These are phyloP conservation scores for Fragum sueziense DNA, from an alignment of 2,888 invertebrate species.

Conservation along the genomic window DNA sequence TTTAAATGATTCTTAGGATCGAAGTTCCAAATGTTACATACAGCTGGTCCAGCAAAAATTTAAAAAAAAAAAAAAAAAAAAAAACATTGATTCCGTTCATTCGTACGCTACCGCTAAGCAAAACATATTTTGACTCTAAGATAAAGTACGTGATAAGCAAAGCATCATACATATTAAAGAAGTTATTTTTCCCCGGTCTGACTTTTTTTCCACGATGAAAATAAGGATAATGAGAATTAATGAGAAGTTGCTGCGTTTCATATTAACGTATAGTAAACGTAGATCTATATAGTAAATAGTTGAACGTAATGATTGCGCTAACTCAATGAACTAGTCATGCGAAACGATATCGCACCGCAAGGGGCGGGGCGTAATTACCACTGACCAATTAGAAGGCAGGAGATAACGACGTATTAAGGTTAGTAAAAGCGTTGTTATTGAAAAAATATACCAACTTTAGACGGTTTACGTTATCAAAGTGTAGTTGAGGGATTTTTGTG, in stretches of 20 bases:
- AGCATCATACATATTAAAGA: no score
- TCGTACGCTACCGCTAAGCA: no score
- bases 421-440: slow-evolving; percentile 15
- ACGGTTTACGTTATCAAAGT: not conserved
- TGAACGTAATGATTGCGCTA: not conserved
- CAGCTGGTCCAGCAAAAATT: no score
- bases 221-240: not conserved
- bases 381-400: slow-evolving; percentile 1
- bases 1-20: no score
- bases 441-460: slow-evolving; percentile 9
- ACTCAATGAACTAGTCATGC: slow-evolving; percentile 24
- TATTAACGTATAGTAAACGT: not conserved
- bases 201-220: no score
- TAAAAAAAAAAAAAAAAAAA: no score
- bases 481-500: slow-evolving; percentile 6
- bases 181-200: no score
- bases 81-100: no score
- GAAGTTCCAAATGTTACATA: no score
- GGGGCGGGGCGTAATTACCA: not conserved
- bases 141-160: no score
- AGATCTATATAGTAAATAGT: not conserved
- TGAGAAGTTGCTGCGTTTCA: not conserved
- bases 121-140: no score
- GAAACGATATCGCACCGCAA: not conserved
- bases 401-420: slow-evolving; percentile 13